A percentile compares a stretch with the other conserved stretches of the same genome.
Conservation (phyloP, 2,888 invertebrate species). For the Sericinus montela region DNA sequence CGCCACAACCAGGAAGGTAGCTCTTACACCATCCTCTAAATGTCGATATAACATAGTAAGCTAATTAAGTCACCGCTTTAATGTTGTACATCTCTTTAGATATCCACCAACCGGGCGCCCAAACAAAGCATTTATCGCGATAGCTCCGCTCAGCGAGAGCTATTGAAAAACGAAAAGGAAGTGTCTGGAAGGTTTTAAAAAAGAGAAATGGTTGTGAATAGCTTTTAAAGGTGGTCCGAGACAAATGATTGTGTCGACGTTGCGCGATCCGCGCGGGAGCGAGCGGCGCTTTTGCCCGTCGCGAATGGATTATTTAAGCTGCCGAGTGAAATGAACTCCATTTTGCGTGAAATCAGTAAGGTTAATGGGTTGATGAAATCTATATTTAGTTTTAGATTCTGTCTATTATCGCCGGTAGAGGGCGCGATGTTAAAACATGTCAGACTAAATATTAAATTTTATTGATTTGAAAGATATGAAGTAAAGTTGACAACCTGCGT, state of each 20-base stretch:
- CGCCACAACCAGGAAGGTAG: no score
- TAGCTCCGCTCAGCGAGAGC: slow-evolving; percentile 55
- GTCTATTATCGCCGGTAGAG: no score
- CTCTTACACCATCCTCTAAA: no score
- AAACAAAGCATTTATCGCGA: slow-evolving; percentile 73
- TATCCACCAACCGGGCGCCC: slow-evolving; percentile 30
- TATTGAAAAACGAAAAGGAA: slow-evolving; percentile 77
- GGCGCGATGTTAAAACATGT: no score
- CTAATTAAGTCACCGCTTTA: no score
- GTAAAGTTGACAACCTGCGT: no score
- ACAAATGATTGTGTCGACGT: slow-evolving; percentile 59
- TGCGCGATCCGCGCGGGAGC: slow-evolving; percentile 41
- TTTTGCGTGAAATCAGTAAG: slow-evolving; percentile 19
- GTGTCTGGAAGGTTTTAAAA: slow-evolving; percentile 77
- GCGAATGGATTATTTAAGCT: slow-evolving; percentile 10
- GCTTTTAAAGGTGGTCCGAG: slow-evolving; percentile 75
- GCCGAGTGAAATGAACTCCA: slow-evolving; percentile 24
- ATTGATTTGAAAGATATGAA: no score
- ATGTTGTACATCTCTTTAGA: slow-evolving; percentile 29
- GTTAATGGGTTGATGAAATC: no score
- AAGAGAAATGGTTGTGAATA: slow-evolving; percentile 75
- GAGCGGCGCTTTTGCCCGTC: slow-evolving; percentile 36
- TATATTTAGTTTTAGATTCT: no score
- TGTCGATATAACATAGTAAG: no score
- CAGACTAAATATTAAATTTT: no score